Percentiles rank a stretch among this genome's conserved stretches.
These are phyloP conservation scores for Mirounga angustirostris DNA, from an alignment of 2,113 vertebrate species.

Conservation along the genomic window DNA sequence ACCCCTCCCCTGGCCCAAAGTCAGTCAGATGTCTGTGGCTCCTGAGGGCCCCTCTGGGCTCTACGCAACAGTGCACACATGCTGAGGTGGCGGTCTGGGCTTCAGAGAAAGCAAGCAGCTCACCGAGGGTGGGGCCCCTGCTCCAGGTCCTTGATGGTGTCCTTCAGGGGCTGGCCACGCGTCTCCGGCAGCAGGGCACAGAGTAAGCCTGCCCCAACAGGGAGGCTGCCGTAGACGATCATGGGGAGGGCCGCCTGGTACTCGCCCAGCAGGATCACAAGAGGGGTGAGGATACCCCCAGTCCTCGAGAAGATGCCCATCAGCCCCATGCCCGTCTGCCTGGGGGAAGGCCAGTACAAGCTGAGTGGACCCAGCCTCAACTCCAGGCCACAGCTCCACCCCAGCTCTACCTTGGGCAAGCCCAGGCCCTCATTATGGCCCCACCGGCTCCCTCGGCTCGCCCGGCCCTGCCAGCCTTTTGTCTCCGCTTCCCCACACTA, in stretches of 20 bases:
- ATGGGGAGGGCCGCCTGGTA: conserved; percentile 89
- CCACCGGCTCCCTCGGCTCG: background rate
- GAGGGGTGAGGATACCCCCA: conserved; percentile 89
- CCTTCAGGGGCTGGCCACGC: conserved; percentile 85
- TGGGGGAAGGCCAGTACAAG: conserved; percentile 61
- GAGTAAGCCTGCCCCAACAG: conserved; percentile 83
- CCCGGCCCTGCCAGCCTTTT: accelerated
- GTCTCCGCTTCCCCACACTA: background rate
- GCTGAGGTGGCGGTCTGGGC: background rate
- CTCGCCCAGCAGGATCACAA: conserved; percentile 88
- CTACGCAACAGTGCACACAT: background rate
- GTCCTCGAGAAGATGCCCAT: conserved; percentile 89
- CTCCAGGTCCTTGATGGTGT: conserved; percentile 77
- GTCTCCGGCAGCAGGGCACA: conserved; percentile 93
- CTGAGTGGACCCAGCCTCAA: background rate
- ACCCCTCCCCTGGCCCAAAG: background rate
- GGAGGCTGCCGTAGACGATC: conserved; percentile 88
- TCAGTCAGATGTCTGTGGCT: too few relatives aligned
- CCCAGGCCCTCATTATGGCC: background rate
- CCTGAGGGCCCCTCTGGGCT: background rate
- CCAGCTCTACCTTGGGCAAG: background rate
- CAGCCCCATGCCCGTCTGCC: conserved; percentile 92
- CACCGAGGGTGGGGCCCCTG: background rate
- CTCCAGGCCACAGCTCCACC: background rate
- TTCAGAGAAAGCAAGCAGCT: background rate